Conservation (phyloP, 2,797 vertebrate genomes). For the Triplophysa yarkandensis region DNA sequence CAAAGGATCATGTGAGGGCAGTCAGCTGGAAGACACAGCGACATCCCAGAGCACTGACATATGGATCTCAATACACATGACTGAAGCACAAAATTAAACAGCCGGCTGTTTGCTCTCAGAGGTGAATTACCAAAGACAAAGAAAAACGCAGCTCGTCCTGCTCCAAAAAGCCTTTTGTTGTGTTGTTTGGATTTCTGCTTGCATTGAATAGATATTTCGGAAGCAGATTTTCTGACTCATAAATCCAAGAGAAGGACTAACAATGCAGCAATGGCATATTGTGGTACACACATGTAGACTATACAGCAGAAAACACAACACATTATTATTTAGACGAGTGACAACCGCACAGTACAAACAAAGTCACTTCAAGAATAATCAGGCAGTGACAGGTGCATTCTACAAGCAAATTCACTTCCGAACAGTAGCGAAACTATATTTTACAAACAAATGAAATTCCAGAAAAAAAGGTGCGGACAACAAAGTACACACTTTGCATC, state of each 20-base stretch:
- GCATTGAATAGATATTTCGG: conserved; percentile 1
- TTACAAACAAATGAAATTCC: neutral
- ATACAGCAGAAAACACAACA: neutral
- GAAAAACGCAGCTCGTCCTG: conserved; percentile 27
- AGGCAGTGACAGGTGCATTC: neutral
- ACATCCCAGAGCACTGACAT: conserved; percentile 40
- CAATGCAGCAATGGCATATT: neutral
- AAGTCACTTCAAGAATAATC: neutral
- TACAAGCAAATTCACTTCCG: neutral
- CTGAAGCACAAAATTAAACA: conserved; percentile 41
- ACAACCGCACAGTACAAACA: too few species aligned
- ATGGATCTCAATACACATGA: conserved; percentile 45
- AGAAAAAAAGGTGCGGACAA: neutral
- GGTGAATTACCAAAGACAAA: conserved; percentile 16
- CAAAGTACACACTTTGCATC: neutral
- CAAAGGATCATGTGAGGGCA: conserved; percentile 33
- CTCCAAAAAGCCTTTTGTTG: conserved; percentile 30
- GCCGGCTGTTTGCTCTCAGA: conserved; percentile 34
- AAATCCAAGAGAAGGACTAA: neutral
- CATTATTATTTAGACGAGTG: neutral
- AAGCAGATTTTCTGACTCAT: neutral
- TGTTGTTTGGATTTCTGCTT: conserved; percentile 18
- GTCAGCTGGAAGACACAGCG: conserved; percentile 44
- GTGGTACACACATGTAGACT: neutral
- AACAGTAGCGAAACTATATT: neutral